Evolutionary conservation across 2,888 invertebrate species (phyloP).

Genomic region (Chalcosyrphus nemorum): DNA sequence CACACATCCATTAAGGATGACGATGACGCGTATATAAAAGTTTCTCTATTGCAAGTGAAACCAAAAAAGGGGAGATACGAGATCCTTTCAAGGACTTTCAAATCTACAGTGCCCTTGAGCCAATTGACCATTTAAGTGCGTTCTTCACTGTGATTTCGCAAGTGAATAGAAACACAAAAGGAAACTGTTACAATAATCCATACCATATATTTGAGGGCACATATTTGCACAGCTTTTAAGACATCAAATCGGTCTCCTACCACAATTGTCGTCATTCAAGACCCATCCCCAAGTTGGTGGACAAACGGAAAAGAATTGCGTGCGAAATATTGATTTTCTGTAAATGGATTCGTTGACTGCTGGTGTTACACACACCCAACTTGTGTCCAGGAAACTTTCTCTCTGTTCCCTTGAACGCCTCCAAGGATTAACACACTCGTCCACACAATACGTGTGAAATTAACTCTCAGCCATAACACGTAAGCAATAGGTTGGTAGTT

Average conservation of each 20-base stretch:
- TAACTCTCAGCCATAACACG: constrained; percentile 42
- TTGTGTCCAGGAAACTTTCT: background rate
- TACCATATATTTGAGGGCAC: background rate
- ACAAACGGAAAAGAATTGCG: constrained; percentile 32
- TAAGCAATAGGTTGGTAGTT: background rate
- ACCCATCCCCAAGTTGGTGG: background rate
- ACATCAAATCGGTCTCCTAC: constrained; percentile 2
- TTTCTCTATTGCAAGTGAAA: background rate
- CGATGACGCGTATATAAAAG: background rate
- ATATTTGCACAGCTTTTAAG: constrained; percentile 30
- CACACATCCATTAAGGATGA: constrained; percentile 2
- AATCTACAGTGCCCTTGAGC: constrained; percentile 32
- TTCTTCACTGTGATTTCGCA: constrained; percentile 42
- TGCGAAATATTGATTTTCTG: constrained; percentile 50
- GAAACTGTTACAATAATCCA: background rate
- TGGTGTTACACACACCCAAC: constrained; percentile 8
- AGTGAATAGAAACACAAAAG: constrained; percentile 24
- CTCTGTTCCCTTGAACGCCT: background rate
- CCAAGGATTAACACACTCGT: constrained; percentile 21
- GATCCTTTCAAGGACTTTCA: constrained; percentile 12
- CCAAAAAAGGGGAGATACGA: background rate
- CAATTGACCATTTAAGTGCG: constrained; percentile 48
- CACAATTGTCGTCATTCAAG: background rate
- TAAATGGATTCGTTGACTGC: constrained; percentile 29
- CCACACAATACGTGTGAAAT: constrained; percentile 47